Evolutionary conservation across 2,797 vertebrate genomes (phyloP), one percentile per base, ranked within the genome.

Genomic region (Emydoidea blandingii): DNA sequence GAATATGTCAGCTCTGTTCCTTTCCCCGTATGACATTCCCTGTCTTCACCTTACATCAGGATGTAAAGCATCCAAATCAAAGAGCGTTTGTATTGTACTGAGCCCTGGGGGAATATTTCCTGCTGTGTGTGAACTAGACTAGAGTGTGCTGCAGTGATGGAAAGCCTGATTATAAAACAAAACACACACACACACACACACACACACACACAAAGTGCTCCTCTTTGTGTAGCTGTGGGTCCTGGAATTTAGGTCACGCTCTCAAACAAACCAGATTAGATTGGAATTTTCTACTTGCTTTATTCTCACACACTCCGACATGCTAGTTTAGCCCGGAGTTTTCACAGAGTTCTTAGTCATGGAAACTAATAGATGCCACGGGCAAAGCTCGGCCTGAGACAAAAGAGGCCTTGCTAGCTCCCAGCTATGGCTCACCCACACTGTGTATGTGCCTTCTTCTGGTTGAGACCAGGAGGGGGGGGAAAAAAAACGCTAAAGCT

Each of bases 181-280:
- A 0, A 4, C 31, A 27, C 29, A 27, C 29, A 31, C 5, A 89
- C 6, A n/a, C 29, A 27, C 29, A 31, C 5, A 89, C 6, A n/a
- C 62, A 65, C 6, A 9, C 15, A 91, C 76, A 82, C 81, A 84
- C 44, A 87, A 83, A 87, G 37, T 18, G 21, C 72, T 81, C 49
- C 44, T 90, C 81, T 93, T 65, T 54, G 6, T 12, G 72, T 59
- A 88, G 80, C 86, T 52, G 29, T 34, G 47, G 49, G 93, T 85
- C 87, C 72, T 37, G 41, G 54, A 95, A 96, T 94, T 92, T 90
- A 93, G 94, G 92, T 95, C 96, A 81, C 27, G 34, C 18, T 90
- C 91, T 92, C 79, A 89, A 89, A 92, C 57, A 83, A 89, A 86
- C 56, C 1, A 86, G 44, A 82, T 78, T 18, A 86, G 56, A 86